Evolutionary conservation across 2,888 invertebrate genomes (phyloP), one percentile per base, ranked within the genome.

Genomic region (Drosophila parthenogenetica): DNA sequence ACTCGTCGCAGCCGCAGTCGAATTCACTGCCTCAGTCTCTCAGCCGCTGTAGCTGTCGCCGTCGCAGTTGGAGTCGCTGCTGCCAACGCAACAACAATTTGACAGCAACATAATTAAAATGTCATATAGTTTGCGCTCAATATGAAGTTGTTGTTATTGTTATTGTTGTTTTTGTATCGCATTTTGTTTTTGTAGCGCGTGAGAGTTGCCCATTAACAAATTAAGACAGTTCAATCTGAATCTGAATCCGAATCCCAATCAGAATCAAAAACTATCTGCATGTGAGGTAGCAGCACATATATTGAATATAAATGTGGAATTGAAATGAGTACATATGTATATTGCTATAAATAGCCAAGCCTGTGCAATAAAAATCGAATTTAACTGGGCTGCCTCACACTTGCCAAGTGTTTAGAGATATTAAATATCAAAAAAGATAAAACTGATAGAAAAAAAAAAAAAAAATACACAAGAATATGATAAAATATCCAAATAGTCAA

Each of bases 71-170:
- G 29, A 29, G 29, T 8, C 29, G 62, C 16, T 17, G 29, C 63
- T 42, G 49, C 14, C 19, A 45, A 4, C 54, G 19, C 67, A 70
- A 65, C 59, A 70, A 68, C 81, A 70, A 69, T 81, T 80, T 86
- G 88, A 86, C 87, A 87, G 87, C 64, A 84, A 77, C 88, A 87
- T 88, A 87, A 87, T 88, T 87, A 88, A 87, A 83, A 88, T 87
- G 86, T 87, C 87, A 86, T 81, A 73, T 75, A 45, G 70, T 42
- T 69, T 72, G 79, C 65, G 54, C 35, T 51, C 43, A 45, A 37
- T 45, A 32, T 43, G 35, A 14, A 49, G 57, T 37, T 62, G 58
- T 29, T 39, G 22, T 25, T 22, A 22, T 5, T 5, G 22, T 37
- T 37, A 32, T 39, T 54, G 48, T 53, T 71, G 43, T 54, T n/a